Evolutionary conservation across 2,888 invertebrate genomes (phyloP), one percentile per base, ranked within the genome.

Genomic region (Sarcophaga carnaria): DNA sequence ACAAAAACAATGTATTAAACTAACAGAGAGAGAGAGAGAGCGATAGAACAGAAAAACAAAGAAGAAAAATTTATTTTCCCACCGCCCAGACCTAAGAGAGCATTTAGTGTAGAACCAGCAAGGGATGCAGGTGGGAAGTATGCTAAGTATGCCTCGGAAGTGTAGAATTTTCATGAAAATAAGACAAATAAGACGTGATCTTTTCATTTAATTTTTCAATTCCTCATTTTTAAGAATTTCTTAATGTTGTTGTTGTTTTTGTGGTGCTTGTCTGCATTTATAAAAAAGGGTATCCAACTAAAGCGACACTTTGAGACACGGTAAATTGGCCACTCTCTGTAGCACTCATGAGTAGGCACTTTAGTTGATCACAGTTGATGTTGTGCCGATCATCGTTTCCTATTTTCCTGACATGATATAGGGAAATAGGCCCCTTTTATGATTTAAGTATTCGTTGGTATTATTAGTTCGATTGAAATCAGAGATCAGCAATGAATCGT

Each of bases 61-160:
- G 37, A 37, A 37, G 85, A 88, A 88, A 88, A 71, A 70, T 27
- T 60, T 37, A 14, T 54, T 14, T 25, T 14, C 71, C 27, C 66
- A n/a, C 45, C n/a, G 37, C 37, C 17, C 8, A 67, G 45, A 67
- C 12, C 66, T 49, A 64, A 81, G 37, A 54, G 4, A 54, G 14
- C 69, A 37, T 37, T 37, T 37, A 37, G 37, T 10, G 37, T 37
- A 8, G 37, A 37, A 37, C 77, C 14, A 6, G 20, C 25, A 37
- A 20, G 37, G 20, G 67, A 49, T 6, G n/a, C 20, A 17, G 70
- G 37, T n/a, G 17, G 8, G 63, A 27, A 25, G 49, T 66, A 25
- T 12, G 22, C 12, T 69, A 27, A 25, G 49, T 66, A 25, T 12
- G 22, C 12, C 49, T 45, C 4, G 14, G 12, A 47, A 47, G 47